Conservation (phyloP, 1,140 invertebrate genomes). For the Drosophila albomicans region DNA sequence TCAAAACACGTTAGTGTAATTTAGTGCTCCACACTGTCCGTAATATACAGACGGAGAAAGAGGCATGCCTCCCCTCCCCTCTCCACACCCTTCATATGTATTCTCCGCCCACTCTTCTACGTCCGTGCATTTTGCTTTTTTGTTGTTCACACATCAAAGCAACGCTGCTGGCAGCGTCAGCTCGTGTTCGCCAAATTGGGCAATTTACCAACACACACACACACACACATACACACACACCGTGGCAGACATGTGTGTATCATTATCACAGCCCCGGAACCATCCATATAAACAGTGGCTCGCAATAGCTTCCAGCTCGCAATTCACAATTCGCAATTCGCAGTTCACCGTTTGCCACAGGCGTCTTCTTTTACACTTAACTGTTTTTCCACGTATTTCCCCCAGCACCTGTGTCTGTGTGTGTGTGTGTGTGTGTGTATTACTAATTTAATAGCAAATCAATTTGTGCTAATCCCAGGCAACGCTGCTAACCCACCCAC, state of each 20-base stretch:
- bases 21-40: conserved; percentile 68
- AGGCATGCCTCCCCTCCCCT: not conserved
- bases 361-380: conserved; percentile 83
- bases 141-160: conserved; percentile 80
- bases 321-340: conserved; percentile 32
- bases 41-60: conserved; percentile 10
- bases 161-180: conserved; percentile 50
- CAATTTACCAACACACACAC: conserved; percentile 59
- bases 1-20: conserved; percentile 84
- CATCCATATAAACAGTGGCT: conserved; percentile 47
- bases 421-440: conserved; percentile 34
- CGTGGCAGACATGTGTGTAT: conserved; percentile 56
- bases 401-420: conserved; percentile 34
- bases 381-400: conserved; percentile 74
- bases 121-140: conserved; percentile 60
- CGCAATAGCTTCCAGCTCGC: conserved; percentile 10
- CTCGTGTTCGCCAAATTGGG: conserved; percentile 70
- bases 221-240: not conserved
- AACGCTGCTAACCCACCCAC: conserved; percentile 68
- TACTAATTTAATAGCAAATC: conserved; percentile 83
- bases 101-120: not conserved
- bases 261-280: conserved; percentile 69
- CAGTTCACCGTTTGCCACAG: conserved; percentile 47
- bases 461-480: conserved; percentile 79
- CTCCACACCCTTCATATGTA: not conserved